Evolutionary conservation across 53 echinoderm and acorn worm genomes (phyloP), one percentile per base, ranked within the genome.

Genomic region (Echinarachnius parma): DNA sequence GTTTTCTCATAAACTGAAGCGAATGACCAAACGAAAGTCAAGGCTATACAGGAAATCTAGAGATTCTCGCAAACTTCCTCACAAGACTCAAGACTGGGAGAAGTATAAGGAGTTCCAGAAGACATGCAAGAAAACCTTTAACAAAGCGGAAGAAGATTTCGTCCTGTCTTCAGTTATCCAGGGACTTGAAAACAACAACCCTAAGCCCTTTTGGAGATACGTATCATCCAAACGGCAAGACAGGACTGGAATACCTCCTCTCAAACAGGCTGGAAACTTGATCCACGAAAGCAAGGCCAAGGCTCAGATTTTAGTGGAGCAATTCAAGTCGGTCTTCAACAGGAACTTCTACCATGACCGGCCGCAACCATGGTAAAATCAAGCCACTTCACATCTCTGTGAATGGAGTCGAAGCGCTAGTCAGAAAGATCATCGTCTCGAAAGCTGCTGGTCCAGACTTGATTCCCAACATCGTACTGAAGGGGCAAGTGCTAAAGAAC

Each of bases 91-190:
- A 11, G 65, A 46, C 18, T 65, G 65, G 48, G 28, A 65, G 47
- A 65, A 65, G 30, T 46, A 65, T n/a, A 47, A 25, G 2, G 65
- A 65, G 45, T 65, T 46, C 48, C 65, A 65, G 65, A 46, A 64
- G 19, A 27, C 13, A 3, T 35, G 59, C 8, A 58, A 58, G 30
- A 25, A 29, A 27, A 5, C 59, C 5, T 58, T 58, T n/a, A 58
- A 58, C 4, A 28, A 58, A 27, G 59, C 59, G 3, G 30, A 26
- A 58, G 59, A 58, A 27, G 27, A 58, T 27, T 58, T 58, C 27
- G 27, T 58, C 59, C 59, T 58, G 5, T 58, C 30, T 27, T 58
- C 59, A 26, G 59, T 58, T 5, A 22, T 58, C 3, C 59, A 29
- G 27, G 59, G 59, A 4, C n/a, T 58, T 25, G 59, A 58, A 29